phyloP scores from a whole-genome alignment of 2,888 invertebrate genomes.

The Amphipoea lucens region DNA sequence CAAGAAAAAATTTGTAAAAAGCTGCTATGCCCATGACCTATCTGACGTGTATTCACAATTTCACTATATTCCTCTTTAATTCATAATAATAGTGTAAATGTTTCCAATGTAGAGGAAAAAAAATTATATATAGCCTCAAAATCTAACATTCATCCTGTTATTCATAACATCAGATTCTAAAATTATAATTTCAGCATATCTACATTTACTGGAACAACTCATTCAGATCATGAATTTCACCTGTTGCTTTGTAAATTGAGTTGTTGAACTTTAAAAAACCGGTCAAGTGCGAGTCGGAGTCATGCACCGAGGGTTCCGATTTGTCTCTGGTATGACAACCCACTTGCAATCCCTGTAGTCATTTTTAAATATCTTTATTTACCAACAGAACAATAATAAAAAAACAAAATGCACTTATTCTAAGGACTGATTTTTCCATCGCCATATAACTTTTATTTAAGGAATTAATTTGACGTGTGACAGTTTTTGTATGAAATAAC shows the following conservation, averaged over 20 bases:
- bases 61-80: not conserved
- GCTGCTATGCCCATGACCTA: too few species aligned
- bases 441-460: too few species aligned
- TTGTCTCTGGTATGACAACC: too few species aligned
- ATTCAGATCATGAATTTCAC: constrained; percentile 9
- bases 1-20: not conserved
- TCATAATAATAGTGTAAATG: not conserved
- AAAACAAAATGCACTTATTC: too few species aligned
- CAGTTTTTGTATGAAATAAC: too few species aligned
- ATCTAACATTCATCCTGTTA: not conserved
- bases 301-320: too few species aligned
- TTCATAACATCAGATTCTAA: not conserved
- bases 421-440: too few species aligned
- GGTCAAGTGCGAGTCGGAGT: too few species aligned
- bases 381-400: too few species aligned
- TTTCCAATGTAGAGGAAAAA: not conserved
- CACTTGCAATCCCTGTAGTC: too few species aligned
- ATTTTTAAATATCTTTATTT: too few species aligned
- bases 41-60: not conserved
- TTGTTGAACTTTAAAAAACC: not conserved
- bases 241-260: constrained; percentile 19
- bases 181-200: not conserved
- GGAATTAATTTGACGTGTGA: too few species aligned
- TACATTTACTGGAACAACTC: not conserved
- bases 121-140: not conserved